Evolutionary conservation across 1,140 invertebrate species (phyloP).

Genomic region (Drosophila hydei): DNA sequence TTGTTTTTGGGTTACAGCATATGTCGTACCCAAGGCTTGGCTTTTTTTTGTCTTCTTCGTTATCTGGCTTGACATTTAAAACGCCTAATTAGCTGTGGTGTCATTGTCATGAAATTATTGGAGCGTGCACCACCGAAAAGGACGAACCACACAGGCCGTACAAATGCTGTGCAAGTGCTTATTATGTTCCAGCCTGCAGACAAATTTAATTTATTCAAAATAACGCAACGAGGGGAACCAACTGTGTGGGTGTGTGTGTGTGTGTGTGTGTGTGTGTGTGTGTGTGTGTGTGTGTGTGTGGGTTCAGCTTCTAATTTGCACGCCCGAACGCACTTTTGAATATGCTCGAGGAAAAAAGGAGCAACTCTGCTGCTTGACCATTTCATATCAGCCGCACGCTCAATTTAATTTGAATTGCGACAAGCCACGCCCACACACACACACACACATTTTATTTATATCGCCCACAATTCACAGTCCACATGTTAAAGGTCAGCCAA

Average conservation of each 20-base stretch:
- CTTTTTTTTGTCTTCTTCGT: conserved; percentile 22
- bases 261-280: conserved; percentile 40
- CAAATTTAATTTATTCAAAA: conserved; percentile 79
- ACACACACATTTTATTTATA: conserved; percentile 57
- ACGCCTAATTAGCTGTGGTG: conserved; percentile 69
- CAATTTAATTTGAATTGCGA: conserved; percentile 79
- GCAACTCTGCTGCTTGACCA: conserved; percentile 60
- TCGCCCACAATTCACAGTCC: conserved; percentile 23
- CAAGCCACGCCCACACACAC: neutral
- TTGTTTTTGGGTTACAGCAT: neutral
- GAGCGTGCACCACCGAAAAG: conserved; percentile 46
- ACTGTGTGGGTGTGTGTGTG: conserved; percentile 17
- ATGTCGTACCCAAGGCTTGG: neutral
- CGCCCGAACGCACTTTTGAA: conserved; percentile 59
- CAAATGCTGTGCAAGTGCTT: conserved; percentile 36
- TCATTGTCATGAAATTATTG: conserved; percentile 69
- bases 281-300: conserved; percentile 9
- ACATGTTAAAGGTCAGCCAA: conserved; percentile 32
- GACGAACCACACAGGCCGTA: conserved; percentile 12
- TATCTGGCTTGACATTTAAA: conserved; percentile 67
- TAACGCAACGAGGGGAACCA: conserved; percentile 60
- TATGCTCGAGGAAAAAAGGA: conserved; percentile 51
- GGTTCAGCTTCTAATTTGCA: conserved; percentile 57
- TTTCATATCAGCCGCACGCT: conserved; percentile 47
- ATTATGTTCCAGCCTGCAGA: conserved; percentile 54